Evolutionary conservation across 1,140 invertebrate genomes (phyloP), one percentile per base, ranked within the genome.

Genomic region (Lucilia sericata): DNA sequence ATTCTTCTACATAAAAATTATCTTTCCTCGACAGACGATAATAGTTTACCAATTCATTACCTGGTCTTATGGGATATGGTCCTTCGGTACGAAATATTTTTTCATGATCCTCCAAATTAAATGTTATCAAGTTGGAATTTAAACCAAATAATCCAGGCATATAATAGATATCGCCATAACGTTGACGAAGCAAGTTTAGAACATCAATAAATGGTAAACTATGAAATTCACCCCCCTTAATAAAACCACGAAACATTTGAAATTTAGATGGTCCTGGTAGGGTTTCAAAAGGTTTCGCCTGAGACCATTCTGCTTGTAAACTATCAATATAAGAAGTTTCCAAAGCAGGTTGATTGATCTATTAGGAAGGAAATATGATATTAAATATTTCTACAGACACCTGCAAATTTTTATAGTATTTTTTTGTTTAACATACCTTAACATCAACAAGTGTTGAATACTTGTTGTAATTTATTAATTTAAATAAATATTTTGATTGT

Each of bases 1-100:
- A 86, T 0, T 76, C 83, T 12, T 84, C 88, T 2, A 86, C 84
- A 25, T 88, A 91, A 25, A 89, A 14, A 2, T 88, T 88, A 2
- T 70, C 83, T 36, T 87, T 85, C 13, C 87, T 85, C 0, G 85
- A 84, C 19, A 42, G 82, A 19, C 89, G 87, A 34, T 86, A 90
- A 9, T 91, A 88, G 7, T 86, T 85, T 1, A 91, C 13, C 8
- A 86, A 86, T 13, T 86, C 75, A 10, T 90, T 87, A 36, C 86
- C 86, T 3, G 88, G 85, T 19, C 90, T 76, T 19, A 86, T 81
- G 0, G 91, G 91, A 85, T 81, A 89, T 83, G 86, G 86, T 9
- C 89, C 90, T 84, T 91, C 90, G 1, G 88, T 87, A 0, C 90
- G 87, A 47, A 88, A 90, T 10, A 89, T 36, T 7, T 80, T 85